These are phyloP conservation scores for Nephrocerus scutellatus DNA, from an alignment of 2,888 invertebrate species.

Conservation along the genomic window DNA sequence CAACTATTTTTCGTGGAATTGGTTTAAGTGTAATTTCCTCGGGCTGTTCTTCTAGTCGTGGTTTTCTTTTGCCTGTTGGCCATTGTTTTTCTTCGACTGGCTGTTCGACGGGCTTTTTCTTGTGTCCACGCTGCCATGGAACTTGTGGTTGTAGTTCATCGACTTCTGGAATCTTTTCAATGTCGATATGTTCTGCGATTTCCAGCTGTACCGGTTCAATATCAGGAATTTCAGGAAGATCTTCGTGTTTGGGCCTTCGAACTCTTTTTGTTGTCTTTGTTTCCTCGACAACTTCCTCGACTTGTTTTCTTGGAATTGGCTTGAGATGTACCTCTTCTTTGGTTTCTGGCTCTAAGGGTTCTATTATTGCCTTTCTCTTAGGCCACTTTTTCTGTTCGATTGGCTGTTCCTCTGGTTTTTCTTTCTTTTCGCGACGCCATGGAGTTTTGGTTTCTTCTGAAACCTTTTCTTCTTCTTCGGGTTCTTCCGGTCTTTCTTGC, in stretches of 20 bases:
- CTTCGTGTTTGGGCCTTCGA: slow-evolving; percentile 37
- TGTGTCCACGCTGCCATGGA: slow-evolving; percentile 44
- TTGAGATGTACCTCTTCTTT: slow-evolving; percentile 51
- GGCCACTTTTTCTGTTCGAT: slow-evolving; percentile 31
- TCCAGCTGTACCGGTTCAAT: slow-evolving; percentile 36
- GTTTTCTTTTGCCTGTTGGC: slow-evolving; percentile 45
- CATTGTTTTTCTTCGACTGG: slow-evolving; percentile 41
- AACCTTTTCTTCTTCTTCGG: slow-evolving; percentile 20
- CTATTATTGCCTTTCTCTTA: slow-evolving; percentile 31
- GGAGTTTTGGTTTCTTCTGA: slow-evolving; percentile 30
- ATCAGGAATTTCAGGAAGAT: slow-evolving; percentile 40
- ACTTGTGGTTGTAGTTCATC: slow-evolving; percentile 36
- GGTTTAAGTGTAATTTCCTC: slow-evolving; percentile 46
- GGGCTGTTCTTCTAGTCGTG: slow-evolving; percentile 47
- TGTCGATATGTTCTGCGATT: slow-evolving; percentile 39
- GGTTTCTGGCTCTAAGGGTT: slow-evolving; percentile 41
- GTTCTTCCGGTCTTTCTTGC: slow-evolving; percentile 10
- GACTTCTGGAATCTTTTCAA: slow-evolving; percentile 34
- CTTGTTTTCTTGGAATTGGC: slow-evolving; percentile 44
- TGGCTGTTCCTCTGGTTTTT: slow-evolving; percentile 37
- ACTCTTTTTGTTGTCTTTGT: slow-evolving; percentile 35
- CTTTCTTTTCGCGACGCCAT: slow-evolving; percentile 32
- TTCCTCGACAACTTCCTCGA: slow-evolving; percentile 35
- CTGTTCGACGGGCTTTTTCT: slow-evolving; percentile 43
- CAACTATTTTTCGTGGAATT: slow-evolving; percentile 38